phyloP scores from a whole-genome alignment of 2,113 vertebrate species.

The Planiliza haematocheilus region DNA sequence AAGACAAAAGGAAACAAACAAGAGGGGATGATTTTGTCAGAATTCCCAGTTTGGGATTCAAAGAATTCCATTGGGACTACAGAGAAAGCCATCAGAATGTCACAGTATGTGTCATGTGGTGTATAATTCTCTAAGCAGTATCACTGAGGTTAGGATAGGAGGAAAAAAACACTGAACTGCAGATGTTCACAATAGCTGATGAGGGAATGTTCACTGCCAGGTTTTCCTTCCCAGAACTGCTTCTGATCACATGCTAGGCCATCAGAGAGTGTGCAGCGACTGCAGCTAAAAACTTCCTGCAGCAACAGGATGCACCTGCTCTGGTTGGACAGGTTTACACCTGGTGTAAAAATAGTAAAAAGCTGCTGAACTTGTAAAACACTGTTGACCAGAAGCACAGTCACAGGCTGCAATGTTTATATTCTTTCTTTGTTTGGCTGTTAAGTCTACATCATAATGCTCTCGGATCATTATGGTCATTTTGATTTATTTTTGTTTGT shows the following conservation, averaged over 20 bases:
- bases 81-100: constrained; percentile 46
- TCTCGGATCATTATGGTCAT: too few relatives aligned
- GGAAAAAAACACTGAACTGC: background rate
- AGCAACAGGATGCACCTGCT: constrained; percentile 79
- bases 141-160: background rate
- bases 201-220: constrained; percentile 19
- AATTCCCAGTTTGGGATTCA: constrained; percentile 59
- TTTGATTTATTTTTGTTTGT: too few relatives aligned
- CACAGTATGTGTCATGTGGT: constrained; percentile 33
- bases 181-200: constrained; percentile 52
- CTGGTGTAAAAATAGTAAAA: constrained; percentile 49
- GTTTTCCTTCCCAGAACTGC: constrained; percentile 38
- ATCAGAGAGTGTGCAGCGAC: constrained; percentile 20
- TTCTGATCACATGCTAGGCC: constrained; percentile 41
- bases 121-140: constrained; percentile 31
- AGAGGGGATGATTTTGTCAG: constrained; percentile 46
- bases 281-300: constrained; percentile 53
- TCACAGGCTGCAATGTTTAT: constrained; percentile 2
- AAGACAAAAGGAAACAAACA: constrained; percentile 28
- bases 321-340: constrained; percentile 38
- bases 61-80: constrained; percentile 9
- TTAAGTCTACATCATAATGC: background rate
- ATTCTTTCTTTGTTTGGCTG: background rate
- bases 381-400: constrained; percentile 13
- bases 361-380: constrained; percentile 65